phyloP scores from a whole-genome alignment of 2,888 invertebrate genomes.

The Parasteatoda lunata region DNA sequence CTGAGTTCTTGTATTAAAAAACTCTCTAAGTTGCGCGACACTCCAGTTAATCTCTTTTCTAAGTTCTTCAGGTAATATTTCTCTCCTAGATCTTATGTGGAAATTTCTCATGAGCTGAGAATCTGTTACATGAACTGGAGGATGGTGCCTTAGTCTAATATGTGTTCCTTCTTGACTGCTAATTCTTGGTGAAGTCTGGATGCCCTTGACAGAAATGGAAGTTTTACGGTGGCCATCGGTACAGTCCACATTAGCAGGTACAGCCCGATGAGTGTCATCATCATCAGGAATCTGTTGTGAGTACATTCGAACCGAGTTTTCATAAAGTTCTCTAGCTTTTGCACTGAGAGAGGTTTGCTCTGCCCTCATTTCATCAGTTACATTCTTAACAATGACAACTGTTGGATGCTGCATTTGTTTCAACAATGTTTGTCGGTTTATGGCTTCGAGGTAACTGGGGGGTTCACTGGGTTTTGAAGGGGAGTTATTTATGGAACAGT shows the following conservation, averaged over 20 bases:
- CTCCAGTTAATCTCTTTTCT: constrained; percentile 73
- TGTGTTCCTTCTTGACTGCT: constrained; percentile 38
- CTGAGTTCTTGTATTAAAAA: constrained; percentile 70
- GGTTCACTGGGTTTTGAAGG: constrained; percentile 69
- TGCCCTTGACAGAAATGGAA: constrained; percentile 35
- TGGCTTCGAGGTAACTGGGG: constrained; percentile 72
- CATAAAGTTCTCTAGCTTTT: constrained; percentile 71
- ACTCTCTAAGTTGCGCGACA: constrained; percentile 72
- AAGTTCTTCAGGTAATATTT: constrained; percentile 69
- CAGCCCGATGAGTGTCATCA: constrained; percentile 68
- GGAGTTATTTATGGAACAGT: constrained; percentile 49
- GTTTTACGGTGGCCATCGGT: constrained; percentile 39
- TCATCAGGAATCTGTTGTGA: constrained; percentile 38
- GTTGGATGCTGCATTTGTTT: constrained; percentile 49
- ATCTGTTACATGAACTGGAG: constrained; percentile 79
- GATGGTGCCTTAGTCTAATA: constrained; percentile 78
- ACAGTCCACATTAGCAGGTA: constrained; percentile 64
- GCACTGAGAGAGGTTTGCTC: constrained; percentile 71
- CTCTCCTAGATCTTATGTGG: constrained; percentile 53
- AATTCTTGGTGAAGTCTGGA: constrained; percentile 41
- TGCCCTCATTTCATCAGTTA: constrained; percentile 66
- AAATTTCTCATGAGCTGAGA: constrained; percentile 65
- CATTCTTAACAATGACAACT: constrained; percentile 36
- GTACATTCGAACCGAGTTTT: constrained; percentile 71
- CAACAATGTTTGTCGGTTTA: constrained; percentile 70